Evolutionary conservation across 1,140 invertebrate genomes (phyloP), one percentile per base, ranked within the genome.

Genomic region (Steinernema khuongi): DNA sequence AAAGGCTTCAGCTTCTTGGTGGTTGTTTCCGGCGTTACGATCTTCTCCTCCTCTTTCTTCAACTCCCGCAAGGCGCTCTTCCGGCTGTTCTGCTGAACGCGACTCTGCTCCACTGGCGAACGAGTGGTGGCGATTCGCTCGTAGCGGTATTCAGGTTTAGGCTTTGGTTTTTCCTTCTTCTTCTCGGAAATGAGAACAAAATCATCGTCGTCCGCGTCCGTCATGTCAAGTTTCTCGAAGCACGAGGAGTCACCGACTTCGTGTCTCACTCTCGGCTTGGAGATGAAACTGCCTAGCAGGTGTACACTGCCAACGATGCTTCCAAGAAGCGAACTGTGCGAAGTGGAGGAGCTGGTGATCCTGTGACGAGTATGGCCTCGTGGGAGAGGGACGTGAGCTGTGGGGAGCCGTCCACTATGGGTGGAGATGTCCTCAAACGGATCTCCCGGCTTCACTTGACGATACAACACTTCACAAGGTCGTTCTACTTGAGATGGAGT

Each of bases 361-460:
- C 36, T 41, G 36, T n/a, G 36, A 60, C 50, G 50, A 41, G 50
- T n/a, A 60, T 60, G 50, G 19, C 50, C 50, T 7, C 50, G 50
- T 60, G 50, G 50, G 19, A 60, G 4, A 14, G 50, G 50, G 2
- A 60, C 50, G 14, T 14, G 50, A 2, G 50, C 22, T 22, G 50
- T n/a, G 4, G 50, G 50, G 2, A 60, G 7, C 50, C 22, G 11
- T 26, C 50, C 26, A 22, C 50, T n/a, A 22, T 14, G 4, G 7
- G 50, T 26, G 14, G 50, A 22, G 50, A 60, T 14, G 19, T 60
- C 50, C 26, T 60, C 50, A 22, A 60, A 60, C 11, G 50, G 50
- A 60, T 60, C 50, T 7, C 50, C 50, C 22, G 50, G 7, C 50
- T 60, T 60, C 14, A 60, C 26, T n/a, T 41, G 36, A 41, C 36